phyloP scores from a whole-genome alignment of 2,113 vertebrate species.

The Coptodon bakossiorum region DNA sequence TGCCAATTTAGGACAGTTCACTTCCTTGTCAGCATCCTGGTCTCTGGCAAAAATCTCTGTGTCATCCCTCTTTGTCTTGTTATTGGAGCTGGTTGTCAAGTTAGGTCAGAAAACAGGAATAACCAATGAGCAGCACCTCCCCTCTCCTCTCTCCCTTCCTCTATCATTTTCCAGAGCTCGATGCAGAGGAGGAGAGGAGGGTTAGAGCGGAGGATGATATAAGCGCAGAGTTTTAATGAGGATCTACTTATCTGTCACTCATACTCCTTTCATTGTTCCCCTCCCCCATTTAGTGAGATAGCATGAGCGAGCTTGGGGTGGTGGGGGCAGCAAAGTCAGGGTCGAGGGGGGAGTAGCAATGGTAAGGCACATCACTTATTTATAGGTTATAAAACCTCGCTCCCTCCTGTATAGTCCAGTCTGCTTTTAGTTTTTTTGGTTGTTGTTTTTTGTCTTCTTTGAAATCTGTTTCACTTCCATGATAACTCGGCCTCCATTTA shows the following conservation, averaged over 20 bases:
- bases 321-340: not conserved
- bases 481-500: not conserved
- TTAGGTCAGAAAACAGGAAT: conserved; percentile 59
- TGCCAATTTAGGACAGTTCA: conserved; percentile 43
- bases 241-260: conserved; percentile 67
- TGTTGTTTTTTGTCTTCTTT: not conserved
- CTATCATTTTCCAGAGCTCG: conserved; percentile 46
- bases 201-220: conserved; percentile 22
- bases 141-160: conserved; percentile 1
- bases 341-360: not conserved
- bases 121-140: conserved; percentile 51
- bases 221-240: conserved; percentile 61
- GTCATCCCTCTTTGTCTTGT: conserved; percentile 51
- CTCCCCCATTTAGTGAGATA: not conserved
- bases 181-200: conserved; percentile 16
- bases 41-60: conserved; percentile 26
- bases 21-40: conserved; percentile 55
- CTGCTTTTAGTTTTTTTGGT: not conserved
- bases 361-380: conserved; percentile 46
- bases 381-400: conserved; percentile 33
- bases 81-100: conserved; percentile 55
- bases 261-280: conserved; percentile 31
- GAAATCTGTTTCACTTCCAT: not conserved
- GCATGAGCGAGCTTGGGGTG: not conserved
- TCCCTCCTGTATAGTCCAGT: not conserved